A percentile compares a stretch with the other conserved stretches of the same genome.
Evolutionary conservation across 2,113 vertebrate genomes (phyloP).

Genomic region (Guaruba guarouba): DNA sequence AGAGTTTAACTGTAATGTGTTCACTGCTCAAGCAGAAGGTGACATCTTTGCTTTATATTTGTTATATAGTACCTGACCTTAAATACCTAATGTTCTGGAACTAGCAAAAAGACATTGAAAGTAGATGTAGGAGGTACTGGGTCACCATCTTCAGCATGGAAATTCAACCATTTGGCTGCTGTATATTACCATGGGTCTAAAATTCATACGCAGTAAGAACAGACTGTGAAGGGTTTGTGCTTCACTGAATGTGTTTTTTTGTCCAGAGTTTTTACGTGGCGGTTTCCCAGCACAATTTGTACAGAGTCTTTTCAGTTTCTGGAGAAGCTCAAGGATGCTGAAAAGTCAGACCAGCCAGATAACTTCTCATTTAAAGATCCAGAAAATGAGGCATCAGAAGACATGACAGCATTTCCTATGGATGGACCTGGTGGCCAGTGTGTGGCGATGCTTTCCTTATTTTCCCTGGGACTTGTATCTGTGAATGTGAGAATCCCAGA

Average conservation of each 20-base stretch:
- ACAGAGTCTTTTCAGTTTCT: constrained; percentile 86
- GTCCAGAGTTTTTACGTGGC: constrained; percentile 87
- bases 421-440: constrained; percentile 88
- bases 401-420: constrained; percentile 80
- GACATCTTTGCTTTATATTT: background rate
- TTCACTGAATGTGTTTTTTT: background rate
- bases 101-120: background rate
- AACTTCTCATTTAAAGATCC: constrained; percentile 77
- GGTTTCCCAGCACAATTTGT: constrained; percentile 84
- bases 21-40: background rate
- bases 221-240: background rate
- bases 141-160: background rate
- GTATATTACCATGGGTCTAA: background rate
- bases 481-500: constrained; percentile 87
- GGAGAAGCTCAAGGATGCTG: constrained; percentile 68
- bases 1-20: background rate
- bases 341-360: constrained; percentile 66
- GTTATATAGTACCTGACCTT: background rate
- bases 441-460: constrained; percentile 78
- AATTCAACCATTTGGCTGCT: background rate
- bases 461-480: constrained; percentile 85
- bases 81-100: background rate
- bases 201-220: background rate
- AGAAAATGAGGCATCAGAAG: constrained; percentile 47
- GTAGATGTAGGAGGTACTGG: background rate